These are phyloP conservation scores for Drosophila suboccidentalis DNA, from an alignment of 2,888 invertebrate species.

Conservation along the genomic window DNA sequence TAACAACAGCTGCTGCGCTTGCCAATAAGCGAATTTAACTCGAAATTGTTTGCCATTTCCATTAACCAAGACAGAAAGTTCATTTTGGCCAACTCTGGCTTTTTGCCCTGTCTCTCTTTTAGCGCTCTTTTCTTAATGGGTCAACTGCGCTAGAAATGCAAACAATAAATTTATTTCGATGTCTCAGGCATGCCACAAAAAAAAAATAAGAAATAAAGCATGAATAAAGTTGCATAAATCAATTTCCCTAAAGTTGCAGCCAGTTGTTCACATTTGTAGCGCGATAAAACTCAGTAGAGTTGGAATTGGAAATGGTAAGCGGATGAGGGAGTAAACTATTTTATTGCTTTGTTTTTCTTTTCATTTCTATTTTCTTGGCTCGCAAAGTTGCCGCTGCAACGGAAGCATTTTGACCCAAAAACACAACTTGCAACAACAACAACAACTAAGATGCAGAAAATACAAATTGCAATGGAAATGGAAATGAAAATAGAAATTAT, in stretches of 20 bases:
- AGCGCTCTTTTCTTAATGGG: conserved; percentile 62
- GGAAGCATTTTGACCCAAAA: conserved; percentile 49
- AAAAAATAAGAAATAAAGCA: conserved; percentile 25
- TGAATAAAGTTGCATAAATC: conserved; percentile 67
- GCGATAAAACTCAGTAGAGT: conserved; percentile 41
- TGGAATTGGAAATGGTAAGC: neutral
- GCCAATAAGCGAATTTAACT: conserved; percentile 51
- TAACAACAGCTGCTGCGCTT: conserved; percentile 23
- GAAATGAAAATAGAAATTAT: conserved; percentile 57
- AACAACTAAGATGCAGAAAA: conserved; percentile 15
- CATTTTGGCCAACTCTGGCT: conserved; percentile 28
- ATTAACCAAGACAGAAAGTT: conserved; percentile 53
- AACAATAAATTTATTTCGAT: conserved; percentile 65
- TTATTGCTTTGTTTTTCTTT: conserved; percentile 59
- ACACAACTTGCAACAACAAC: conserved; percentile 25
- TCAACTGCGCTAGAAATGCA: conserved; percentile 56
- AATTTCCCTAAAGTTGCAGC: conserved; percentile 51
- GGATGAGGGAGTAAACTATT: conserved; percentile 39
- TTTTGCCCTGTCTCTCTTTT: conserved; percentile 8
- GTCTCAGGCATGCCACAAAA: conserved; percentile 33
- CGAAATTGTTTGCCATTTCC: conserved; percentile 58
- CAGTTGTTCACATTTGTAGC: conserved; percentile 36
- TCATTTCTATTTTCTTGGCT: conserved; percentile 8
- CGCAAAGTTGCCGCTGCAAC: conserved; percentile 34
- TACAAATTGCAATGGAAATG: conserved; percentile 60